Evolutionary conservation across 2,888 invertebrate genomes (phyloP).

Genomic region (Gibbula magus): DNA sequence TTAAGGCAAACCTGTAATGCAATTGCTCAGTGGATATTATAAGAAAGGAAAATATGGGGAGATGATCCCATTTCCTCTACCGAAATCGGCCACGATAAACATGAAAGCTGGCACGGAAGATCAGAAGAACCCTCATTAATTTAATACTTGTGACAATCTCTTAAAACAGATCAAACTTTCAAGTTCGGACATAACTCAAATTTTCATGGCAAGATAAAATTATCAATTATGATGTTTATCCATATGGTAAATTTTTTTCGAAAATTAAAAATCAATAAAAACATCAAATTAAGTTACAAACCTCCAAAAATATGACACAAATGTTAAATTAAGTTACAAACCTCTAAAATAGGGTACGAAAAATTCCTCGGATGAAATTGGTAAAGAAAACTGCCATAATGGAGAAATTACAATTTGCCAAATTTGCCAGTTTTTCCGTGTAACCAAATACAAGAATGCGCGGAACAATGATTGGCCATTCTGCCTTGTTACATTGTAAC

Average conservation of each 20-base stretch:
- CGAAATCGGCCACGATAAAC: background rate
- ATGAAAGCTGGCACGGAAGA: background rate
- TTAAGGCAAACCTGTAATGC: constrained; percentile 4
- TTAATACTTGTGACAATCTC: too few relatives aligned
- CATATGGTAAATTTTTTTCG: too few relatives aligned
- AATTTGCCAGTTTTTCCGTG: background rate
- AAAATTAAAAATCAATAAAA: too few relatives aligned
- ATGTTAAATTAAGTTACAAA: background rate
- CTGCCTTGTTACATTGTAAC: constrained; percentile 1
- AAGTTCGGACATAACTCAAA: too few relatives aligned
- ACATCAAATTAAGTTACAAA: too few relatives aligned
- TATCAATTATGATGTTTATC: too few relatives aligned
- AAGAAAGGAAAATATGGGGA: background rate
- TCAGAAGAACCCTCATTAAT: too few relatives aligned
- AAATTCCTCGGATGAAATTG: too few relatives aligned
- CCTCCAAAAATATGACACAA: background rate
- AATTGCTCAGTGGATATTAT: background rate
- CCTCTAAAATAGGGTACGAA: background rate
- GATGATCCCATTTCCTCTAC: background rate
- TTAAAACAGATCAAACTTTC: too few relatives aligned
- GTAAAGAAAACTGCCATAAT: too few relatives aligned
- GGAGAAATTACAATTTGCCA: too few relatives aligned
- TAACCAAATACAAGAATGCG: background rate
- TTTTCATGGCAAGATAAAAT: too few relatives aligned
- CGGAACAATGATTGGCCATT: background rate